Conservation (phyloP, 1,140 invertebrate genomes). For the Zaprionus inermis region DNA sequence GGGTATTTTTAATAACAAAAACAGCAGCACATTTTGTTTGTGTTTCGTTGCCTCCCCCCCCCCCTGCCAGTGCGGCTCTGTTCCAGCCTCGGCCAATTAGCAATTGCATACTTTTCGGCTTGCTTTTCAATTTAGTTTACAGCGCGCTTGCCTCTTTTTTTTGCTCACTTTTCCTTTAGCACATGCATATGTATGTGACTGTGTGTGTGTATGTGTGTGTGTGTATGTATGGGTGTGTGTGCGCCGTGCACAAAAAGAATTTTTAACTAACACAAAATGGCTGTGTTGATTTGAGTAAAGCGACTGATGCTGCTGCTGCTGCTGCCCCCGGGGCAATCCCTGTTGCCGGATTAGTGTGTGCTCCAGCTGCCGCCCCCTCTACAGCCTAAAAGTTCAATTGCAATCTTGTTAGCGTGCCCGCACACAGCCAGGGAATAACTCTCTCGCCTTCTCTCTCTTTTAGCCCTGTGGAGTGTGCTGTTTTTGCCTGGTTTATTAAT, state of each 20-base stretch:
- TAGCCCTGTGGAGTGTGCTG: slow-evolving; percentile 41
- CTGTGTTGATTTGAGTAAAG: slow-evolving; percentile 68
- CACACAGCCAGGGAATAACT: too few species aligned
- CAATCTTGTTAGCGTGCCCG: slow-evolving; percentile 51
- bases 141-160: slow-evolving; percentile 31
- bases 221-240: slow-evolving; percentile 27
- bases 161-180: slow-evolving; percentile 19
- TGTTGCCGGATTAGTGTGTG: slow-evolving; percentile 12
- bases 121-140: slow-evolving; percentile 75
- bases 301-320: neutral
- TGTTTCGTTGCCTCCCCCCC: too few species aligned
- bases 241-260: slow-evolving; percentile 68
- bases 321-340: neutral
- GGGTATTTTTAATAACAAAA: slow-evolving; percentile 1
- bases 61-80: neutral
- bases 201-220: too few species aligned
- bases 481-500: slow-evolving; percentile 80
- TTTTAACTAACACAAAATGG: slow-evolving; percentile 81
- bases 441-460: slow-evolving; percentile 4
- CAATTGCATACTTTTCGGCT: neutral
- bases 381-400: slow-evolving; percentile 67
- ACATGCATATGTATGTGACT: slow-evolving; percentile 22
- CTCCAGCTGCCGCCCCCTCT: slow-evolving; percentile 3
- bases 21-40: neutral
- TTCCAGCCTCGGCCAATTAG: neutral